Percentiles rank a stretch among this genome's conserved stretches.
phyloP scores from a whole-genome alignment of 2,888 invertebrate species.

The Mechanitis mazaeus region DNA sequence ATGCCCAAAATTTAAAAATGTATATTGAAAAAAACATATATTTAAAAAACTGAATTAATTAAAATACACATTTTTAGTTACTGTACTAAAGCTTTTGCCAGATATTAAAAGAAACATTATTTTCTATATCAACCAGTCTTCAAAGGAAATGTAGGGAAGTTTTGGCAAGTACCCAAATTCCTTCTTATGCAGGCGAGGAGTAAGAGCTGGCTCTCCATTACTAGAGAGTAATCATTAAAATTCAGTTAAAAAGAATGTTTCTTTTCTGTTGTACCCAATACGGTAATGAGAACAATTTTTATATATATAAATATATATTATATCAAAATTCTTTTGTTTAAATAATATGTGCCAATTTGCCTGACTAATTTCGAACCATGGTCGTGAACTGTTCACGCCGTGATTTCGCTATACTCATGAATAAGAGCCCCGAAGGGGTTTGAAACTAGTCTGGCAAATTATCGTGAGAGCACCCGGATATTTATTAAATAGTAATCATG shows the following conservation, averaged over 20 bases:
- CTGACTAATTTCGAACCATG: no score
- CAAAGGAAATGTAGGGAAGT: conserved; percentile 28
- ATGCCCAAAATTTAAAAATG: background rate
- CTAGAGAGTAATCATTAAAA: conserved; percentile 45
- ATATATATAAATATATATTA: no score
- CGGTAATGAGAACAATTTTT: background rate
- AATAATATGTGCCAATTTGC: no score
- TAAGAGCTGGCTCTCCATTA: conserved; percentile 39
- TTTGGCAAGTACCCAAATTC: conserved; percentile 32
- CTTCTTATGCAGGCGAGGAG: conserved; percentile 24
- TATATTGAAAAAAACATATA: background rate
- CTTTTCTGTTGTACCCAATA: background rate
- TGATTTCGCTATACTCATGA: no score
- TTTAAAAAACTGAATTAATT: background rate
- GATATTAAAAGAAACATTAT: conserved; percentile 24
- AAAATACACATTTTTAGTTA: no score
- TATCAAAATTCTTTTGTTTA: no score
- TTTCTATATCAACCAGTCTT: conserved; percentile 27
- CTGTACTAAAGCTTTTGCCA: conserved; percentile 7
- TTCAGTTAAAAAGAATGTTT: conserved; percentile 35
- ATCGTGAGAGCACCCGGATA: no score
- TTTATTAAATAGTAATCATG: no score
- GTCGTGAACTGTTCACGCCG: no score
- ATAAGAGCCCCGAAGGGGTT: no score
- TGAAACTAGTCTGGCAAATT: no score